Conservation (phyloP, 1,140 invertebrate species). For the Lordiphosa clarofinis region DNA sequence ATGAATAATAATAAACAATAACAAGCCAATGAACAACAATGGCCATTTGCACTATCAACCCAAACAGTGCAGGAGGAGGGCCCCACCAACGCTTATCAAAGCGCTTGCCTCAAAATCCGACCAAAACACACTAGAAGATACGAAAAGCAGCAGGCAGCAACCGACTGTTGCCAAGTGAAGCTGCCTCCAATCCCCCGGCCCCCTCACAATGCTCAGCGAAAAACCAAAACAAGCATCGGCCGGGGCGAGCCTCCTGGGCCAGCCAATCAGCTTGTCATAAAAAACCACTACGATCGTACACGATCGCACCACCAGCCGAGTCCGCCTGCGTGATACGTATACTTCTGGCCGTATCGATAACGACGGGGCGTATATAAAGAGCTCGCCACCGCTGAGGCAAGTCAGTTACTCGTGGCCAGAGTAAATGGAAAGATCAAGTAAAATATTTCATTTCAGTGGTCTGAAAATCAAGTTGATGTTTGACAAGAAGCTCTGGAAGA, state of each 20-base stretch:
- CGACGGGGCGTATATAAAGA: constrained; percentile 65
- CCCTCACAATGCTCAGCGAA: constrained; percentile 18
- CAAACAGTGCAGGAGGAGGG: constrained; percentile 1
- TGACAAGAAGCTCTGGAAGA: constrained; percentile 78
- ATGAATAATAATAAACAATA: constrained; percentile 45
- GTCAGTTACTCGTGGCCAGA: constrained; percentile 75
- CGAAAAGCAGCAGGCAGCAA: neutral
- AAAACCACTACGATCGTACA: constrained; percentile 12
- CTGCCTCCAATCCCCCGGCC: neutral
- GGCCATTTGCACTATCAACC: constrained; percentile 26
- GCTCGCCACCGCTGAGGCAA: constrained; percentile 30
- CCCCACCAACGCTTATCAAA: constrained; percentile 21
- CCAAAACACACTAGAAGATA: constrained; percentile 16
- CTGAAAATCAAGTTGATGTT: constrained; percentile 72
- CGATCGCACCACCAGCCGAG: constrained; percentile 37
- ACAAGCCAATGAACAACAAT: constrained; percentile 54
- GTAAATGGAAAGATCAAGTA: constrained; percentile 80
- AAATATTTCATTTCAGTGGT: constrained; percentile 76
- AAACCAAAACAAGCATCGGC: constrained; percentile 70
- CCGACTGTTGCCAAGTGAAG: constrained; percentile 51
- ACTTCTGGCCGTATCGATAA: constrained; percentile 61
- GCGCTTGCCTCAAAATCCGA: constrained; percentile 9
- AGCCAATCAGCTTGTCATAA: constrained; percentile 57
- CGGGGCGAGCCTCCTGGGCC: constrained; percentile 62
- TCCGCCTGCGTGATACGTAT: constrained; percentile 4